Base-by-base conservation (phyloP, 2,888 invertebrate genomes). In the Phyto melanocephala region DNA sequence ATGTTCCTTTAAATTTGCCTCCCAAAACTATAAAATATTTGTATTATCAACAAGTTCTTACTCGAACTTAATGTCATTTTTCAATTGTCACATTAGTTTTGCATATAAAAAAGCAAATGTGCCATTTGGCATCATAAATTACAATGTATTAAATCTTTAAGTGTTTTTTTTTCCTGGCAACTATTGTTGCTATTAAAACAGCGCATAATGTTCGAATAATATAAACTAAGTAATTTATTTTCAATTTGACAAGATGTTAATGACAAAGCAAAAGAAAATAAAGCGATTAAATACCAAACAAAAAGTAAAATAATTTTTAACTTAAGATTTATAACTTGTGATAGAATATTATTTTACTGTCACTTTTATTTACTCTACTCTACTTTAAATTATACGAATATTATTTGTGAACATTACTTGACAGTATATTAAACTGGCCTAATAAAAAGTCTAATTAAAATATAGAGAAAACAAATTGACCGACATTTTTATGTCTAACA, bases 1-100 rank as follows among this genome's bases (percentile, higher is more conserved):
- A 28, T 6, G 6, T 5, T 28, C 28, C 3, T 28, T 28, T 28
- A 28, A 28, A 3, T 5, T 28, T 28, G n/a, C n/a, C n/a, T 28
- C 28, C 28, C 28, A 28, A 3, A 28, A 28, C 28, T 6, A 1
- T 2, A 42, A 42, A 42, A 20, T 10, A 0, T 52, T 7, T 20
- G 24, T 11, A 1, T 42, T 22, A 60, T 45, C 58, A 71, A 71
- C 60, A 71, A 50, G 71, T 71, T 50, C 45, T 4, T 20, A 0
- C 2, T 13, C 0, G 20, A 58, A 22, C 20, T 42, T 56, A 42
- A 56, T 70, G 42, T 17, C 42, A 56, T 58, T 70, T 70, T 28
- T 56, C 35, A 35, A 65, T 35, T 65, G 20, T 54, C 17, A 67
- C n/a, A 50, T 33, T 37, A 20, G 13, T 24, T 15, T 35, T 37